A percentile compares a stretch with the other conserved stretches of the same genome.
Evolutionary conservation across 2,888 invertebrate genomes (phyloP).

Genomic region (Cotesia congregata): DNA sequence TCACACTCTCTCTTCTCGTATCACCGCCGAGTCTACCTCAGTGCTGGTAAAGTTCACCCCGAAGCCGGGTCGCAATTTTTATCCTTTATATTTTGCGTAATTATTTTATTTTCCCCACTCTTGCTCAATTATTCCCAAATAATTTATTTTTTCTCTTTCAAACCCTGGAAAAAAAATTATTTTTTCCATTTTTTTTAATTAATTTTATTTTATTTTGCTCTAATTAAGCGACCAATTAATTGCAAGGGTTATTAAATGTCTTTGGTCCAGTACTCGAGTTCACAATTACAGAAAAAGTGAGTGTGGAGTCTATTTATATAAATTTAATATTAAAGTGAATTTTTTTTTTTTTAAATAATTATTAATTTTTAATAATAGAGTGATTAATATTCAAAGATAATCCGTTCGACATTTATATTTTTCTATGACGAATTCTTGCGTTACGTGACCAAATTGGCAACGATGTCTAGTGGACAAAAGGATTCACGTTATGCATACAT

Average conservation of each 20-base stretch:
- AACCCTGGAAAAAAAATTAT: no score
- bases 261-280: neutral
- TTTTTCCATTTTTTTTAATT: constrained; percentile 16
- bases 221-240: neutral
- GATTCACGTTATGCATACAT: constrained; percentile 63
- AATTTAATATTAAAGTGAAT: no score
- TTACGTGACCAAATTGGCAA: constrained; percentile 63
- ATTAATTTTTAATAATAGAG: neutral
- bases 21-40: constrained; percentile 40
- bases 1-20: constrained; percentile 40
- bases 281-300: neutral
- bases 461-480: constrained; percentile 63
- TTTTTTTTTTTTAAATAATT: neutral
- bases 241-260: neutral
- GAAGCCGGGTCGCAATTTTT: constrained; percentile 49
- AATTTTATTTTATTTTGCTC: neutral
- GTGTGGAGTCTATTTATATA: neutral
- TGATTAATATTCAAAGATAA: constrained; percentile 46
- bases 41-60: constrained; percentile 55
- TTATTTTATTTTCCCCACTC: no score
- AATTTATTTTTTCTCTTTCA: no score
- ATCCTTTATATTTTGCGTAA: no score
- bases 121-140: no score
- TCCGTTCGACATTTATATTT: constrained; percentile 58
- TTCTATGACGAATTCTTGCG: constrained; percentile 64